Conservation (phyloP, 2,888 invertebrate genomes). For the Coelopa pilipes region DNA sequence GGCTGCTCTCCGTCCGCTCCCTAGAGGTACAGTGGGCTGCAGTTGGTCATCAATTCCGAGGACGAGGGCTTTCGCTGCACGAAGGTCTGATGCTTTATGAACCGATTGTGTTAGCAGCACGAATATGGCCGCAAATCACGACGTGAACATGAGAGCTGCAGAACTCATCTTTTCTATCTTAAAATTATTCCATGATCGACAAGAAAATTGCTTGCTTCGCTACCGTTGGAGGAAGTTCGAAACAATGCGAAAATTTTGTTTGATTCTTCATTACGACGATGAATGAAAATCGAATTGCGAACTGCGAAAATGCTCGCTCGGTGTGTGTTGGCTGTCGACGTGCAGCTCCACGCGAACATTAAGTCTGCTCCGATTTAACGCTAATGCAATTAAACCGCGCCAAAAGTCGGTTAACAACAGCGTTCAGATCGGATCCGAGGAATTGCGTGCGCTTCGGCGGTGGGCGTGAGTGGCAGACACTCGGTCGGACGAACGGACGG, state of each 20-base stretch:
- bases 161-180: no score
- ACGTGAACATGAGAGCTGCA: no score
- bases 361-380: slow-evolving; percentile 9
- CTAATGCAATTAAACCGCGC: slow-evolving; percentile 24
- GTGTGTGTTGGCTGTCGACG: neutral
- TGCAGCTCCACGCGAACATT: neutral
- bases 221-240: neutral
- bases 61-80: no score
- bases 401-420: slow-evolving; percentile 25
- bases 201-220: neutral
- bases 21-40: no score
- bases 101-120: no score
- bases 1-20: no score
- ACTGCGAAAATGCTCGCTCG: neutral
- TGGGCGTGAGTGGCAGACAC: neutral
- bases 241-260: neutral
- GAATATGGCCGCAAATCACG: no score
- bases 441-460: slow-evolving; percentile 7
- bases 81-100: no score
- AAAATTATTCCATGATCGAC: neutral
- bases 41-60: no score
- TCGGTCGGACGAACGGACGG: neutral
- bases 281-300: neutral
- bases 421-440: neutral
- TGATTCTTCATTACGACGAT: no score